phyloP scores from a whole-genome alignment of 2,113 vertebrate species.

The Channa argus region DNA sequence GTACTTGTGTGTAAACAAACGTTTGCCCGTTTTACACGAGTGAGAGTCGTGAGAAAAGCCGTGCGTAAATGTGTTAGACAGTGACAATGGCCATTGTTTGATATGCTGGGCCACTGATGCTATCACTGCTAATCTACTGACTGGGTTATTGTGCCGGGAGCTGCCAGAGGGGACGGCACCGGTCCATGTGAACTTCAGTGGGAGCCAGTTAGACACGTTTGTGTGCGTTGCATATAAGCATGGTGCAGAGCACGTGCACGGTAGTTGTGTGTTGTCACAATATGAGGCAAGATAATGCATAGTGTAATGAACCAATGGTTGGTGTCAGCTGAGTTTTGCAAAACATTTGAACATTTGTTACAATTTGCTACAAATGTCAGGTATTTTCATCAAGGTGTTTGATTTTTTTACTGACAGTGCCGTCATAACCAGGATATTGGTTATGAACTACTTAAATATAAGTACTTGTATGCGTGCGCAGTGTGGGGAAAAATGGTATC shows the following conservation, averaged over 20 bases:
- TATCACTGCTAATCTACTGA: conserved; percentile 60
- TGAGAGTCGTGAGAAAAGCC: conserved; percentile 37
- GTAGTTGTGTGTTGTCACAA: neutral
- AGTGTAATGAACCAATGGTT: conserved; percentile 16
- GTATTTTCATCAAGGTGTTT: no score
- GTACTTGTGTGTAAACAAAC: conserved; percentile 14
- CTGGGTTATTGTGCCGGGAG: conserved; percentile 46
- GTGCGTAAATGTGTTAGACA: conserved; percentile 13
- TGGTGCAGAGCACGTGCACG: conserved; percentile 17
- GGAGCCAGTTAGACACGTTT: conserved; percentile 11
- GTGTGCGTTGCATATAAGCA: neutral
- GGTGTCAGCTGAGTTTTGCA: neutral
- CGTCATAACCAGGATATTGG: no score
- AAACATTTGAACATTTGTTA: no score
- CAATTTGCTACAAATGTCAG: no score
- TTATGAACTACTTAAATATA: no score
- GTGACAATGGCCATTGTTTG: conserved; percentile 59
- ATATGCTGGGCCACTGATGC: conserved; percentile 36
- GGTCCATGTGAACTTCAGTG: conserved; percentile 29
- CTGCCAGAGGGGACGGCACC: conserved; percentile 34
- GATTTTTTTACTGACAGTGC: no score
- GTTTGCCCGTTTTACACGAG: conserved; percentile 31
- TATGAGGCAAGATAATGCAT: neutral
- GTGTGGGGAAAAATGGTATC: no score
- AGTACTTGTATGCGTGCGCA: no score